A percentile compares a stretch with the other conserved stretches of the same genome.
phyloP scores from a whole-genome alignment of 2,113 vertebrate species.

The Lamprologus tigripictilis region DNA sequence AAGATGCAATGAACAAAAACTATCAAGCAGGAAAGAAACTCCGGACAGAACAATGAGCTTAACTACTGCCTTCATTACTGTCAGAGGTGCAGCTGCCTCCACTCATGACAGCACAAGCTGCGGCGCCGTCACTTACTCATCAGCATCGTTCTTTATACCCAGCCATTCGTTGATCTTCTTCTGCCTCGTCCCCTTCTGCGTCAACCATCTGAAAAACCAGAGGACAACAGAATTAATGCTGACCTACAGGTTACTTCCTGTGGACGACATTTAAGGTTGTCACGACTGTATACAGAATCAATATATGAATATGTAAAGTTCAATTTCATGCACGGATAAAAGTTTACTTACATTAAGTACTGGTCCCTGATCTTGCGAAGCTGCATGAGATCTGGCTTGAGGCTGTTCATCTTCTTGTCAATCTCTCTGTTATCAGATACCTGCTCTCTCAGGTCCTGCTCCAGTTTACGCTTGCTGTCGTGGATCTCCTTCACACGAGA shows the following conservation, averaged over 20 bases:
- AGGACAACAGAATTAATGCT: background rate
- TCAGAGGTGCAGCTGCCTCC: background rate
- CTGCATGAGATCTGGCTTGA: slow-evolving; percentile 97
- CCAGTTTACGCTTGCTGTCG: slow-evolving; percentile 87
- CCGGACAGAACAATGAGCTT: background rate
- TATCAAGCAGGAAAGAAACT: background rate
- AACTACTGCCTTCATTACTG: background rate
- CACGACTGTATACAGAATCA: background rate
- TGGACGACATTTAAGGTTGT: background rate
- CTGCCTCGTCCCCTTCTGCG: slow-evolving; percentile 93
- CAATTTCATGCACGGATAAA: background rate
- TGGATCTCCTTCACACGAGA: slow-evolving; percentile 97
- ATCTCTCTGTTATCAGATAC: slow-evolving; percentile 94
- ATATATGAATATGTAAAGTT: background rate
- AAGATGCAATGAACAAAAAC: background rate
- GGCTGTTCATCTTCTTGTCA: slow-evolving; percentile 98
- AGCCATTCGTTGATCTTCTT: slow-evolving; percentile 98
- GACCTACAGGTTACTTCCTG: background rate
- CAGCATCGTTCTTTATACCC: slow-evolving; percentile 87
- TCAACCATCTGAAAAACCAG: slow-evolving; percentile 84
- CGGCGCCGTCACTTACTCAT: slow-evolving; percentile 80
- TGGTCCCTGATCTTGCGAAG: slow-evolving; percentile 97
- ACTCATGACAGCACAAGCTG: background rate
- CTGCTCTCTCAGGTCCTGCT: slow-evolving; percentile 93
- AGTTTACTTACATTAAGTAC: slow-evolving; percentile 81